Evolutionary conservation across 2,113 vertebrate genomes (phyloP).

Genomic region (Protobothrops flavoviridis): DNA sequence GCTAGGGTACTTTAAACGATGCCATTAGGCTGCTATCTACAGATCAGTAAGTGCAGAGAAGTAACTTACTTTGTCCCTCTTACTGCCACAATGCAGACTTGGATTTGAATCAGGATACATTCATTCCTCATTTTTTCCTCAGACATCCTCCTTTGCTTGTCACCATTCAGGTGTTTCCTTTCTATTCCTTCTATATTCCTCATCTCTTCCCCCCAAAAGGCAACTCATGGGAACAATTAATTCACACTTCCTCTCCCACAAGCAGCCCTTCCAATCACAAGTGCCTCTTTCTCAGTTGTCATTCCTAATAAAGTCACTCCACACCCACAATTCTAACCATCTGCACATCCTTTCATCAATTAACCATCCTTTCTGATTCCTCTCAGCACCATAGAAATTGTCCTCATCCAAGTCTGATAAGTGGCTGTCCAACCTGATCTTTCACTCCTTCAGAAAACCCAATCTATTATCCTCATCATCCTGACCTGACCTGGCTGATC

Average conservation of each 20-base stretch:
- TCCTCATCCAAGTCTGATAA: not conserved
- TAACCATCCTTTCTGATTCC: not conserved
- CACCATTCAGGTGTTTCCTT: not conserved
- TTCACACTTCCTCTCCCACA: not conserved
- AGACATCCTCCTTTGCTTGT: not conserved
- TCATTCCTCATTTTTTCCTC: not conserved
- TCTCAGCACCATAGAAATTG: not conserved
- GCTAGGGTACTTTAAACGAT: not conserved
- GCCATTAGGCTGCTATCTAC: too few species aligned
- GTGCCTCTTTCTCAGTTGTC: not conserved
- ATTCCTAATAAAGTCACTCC: not conserved
- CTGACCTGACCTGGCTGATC: not conserved
- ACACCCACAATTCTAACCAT: not conserved
- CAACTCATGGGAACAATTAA: not conserved
- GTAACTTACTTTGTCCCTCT: not conserved
- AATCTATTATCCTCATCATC: not conserved
- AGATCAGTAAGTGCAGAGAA: not conserved
- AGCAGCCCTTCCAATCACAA: not conserved
- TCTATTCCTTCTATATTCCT: not conserved
- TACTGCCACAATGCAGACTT: not conserved
- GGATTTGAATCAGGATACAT: not conserved
- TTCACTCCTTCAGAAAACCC: not conserved
- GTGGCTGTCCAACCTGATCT: not conserved
- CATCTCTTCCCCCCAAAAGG: not conserved
- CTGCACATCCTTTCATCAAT: not conserved